Base-by-base conservation (phyloP, 2,797 vertebrate species). In the Pempheris klunzingeri region DNA sequence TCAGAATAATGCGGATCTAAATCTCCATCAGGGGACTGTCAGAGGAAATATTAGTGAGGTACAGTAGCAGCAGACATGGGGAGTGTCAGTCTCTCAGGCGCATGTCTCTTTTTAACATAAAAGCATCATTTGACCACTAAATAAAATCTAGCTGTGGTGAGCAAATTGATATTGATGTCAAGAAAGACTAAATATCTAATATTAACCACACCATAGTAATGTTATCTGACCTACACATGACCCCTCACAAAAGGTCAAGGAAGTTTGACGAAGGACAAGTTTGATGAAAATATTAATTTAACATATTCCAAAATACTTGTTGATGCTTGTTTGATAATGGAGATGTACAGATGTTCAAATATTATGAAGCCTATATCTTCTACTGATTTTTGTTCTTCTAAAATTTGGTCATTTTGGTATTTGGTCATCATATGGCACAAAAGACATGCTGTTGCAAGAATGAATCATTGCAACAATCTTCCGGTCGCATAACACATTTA, bases 1-100 rank as follows among this genome's bases (percentile, higher is more conserved):
- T 47, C 36, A 68, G 30, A 58, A 12, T 59, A 55, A 39, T 74
- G 50, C 55, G 66, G 28, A 61, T n/a, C n/a, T n/a, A 55, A 72
- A 22, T 47, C 7, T 68, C 79, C 79, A 81, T 32, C 20, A 62
- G 70, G 72, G 71, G 60, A 0, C 30, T 53, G 52, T 49, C 38
- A 55, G n/a, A 57, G 43, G 55, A 58, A 7, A 10, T 20, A 47
- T 70, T 39, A 52, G 20, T 69, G 39, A 65, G 53, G 65, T 18
- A 66, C 18, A 54, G 46, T 47, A 32, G 63, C 55, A 71, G 50
- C 38, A 4, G 15, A 39, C 39, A n/a, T 53, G 30, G n/a, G 18
- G 41, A 24, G 28, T 24, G 20, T 41, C 49, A 53, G 13, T 14
- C 50, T 26, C 4, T 46, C 44, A 46, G 20, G 18, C 24, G 24